Base-by-base conservation (phyloP, 2,113 vertebrate species). In the Chaetodon auriga region DNA sequence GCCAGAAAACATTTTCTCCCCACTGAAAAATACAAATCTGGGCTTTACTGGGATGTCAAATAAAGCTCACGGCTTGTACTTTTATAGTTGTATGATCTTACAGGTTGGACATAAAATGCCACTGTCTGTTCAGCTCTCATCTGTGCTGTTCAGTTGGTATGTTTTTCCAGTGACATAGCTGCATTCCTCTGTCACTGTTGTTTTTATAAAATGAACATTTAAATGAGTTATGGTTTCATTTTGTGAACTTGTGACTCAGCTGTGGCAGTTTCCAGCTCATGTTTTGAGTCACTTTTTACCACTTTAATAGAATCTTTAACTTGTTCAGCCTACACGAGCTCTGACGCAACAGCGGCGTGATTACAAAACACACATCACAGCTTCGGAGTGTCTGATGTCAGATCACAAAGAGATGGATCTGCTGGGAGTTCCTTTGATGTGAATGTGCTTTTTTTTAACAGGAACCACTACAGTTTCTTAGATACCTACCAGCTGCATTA, bases 1-100 rank as follows among this genome's bases (percentile, higher is more conserved):
- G 75, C 64, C 88, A 84, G 49, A 88, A 88, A 87, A 90, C 68
- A 80, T 81, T 86, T 87, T 60, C 54, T 55, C 64, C 36, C 61
- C 38, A 16, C 75, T 63, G 61, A 4, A 69, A 87, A 84, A 83
- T 55, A 85, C 74, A 88, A 87, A 92, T 92, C 84, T 89, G 86
- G 72, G 51, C 78, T 89, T 91, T 89, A 60, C 38, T 12, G 46
- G 41, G 65, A 77, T 76, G 78, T 74, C 36, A 18, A 80, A 71
- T 84, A 63, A 54, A 84, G 74, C 68, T 83, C 55, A 69, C 36
- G 72, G 64, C 69, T 79, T 81, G 70, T 83, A 60, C 35, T 78
- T 68, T 81, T 57, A 48, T 45, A 41, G 49, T 64, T 60, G 54
- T 55, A 25, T 60, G 63, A 75, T 78, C 57, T 70, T 61, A 25